Conservation (phyloP, 2,888 invertebrate species). For the Cephus sareptanus region DNA sequence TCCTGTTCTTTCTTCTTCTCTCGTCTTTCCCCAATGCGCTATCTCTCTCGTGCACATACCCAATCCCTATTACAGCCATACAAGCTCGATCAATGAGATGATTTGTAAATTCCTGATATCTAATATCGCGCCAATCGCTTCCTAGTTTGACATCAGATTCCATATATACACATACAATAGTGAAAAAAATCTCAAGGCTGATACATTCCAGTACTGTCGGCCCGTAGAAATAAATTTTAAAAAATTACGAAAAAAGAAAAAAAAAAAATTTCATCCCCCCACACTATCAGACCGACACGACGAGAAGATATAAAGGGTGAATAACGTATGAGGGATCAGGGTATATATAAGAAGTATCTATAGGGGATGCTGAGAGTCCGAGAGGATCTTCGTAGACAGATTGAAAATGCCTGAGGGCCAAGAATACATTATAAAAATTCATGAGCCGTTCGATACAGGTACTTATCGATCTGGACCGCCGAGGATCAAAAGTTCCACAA, state of each 20-base stretch:
- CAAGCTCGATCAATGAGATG: no score
- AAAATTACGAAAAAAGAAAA: background rate
- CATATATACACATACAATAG: background rate
- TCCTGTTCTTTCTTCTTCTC: no score
- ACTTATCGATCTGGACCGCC: conserved; percentile 11
- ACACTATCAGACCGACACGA: background rate
- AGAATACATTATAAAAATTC: conserved; percentile 21
- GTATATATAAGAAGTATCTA: background rate
- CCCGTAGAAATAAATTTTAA: background rate
- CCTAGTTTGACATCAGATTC: background rate
- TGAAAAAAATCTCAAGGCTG: background rate
- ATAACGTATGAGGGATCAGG: background rate
- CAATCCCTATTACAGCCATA: no score
- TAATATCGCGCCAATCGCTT: background rate
- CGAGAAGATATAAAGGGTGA: background rate
- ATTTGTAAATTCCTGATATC: no score
- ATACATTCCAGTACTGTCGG: background rate
- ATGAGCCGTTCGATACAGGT: conserved; percentile 12
- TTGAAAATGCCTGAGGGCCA: conserved; percentile 16
- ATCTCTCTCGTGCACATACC: no score
- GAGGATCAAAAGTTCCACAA: background rate
- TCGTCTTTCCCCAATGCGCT: no score
- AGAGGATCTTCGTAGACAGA: conserved; percentile 1
- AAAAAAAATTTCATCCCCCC: background rate
- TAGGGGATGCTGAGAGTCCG: background rate